Base-by-base conservation (phyloP, 1,140 invertebrate genomes). In the Periplaneta americana region DNA sequence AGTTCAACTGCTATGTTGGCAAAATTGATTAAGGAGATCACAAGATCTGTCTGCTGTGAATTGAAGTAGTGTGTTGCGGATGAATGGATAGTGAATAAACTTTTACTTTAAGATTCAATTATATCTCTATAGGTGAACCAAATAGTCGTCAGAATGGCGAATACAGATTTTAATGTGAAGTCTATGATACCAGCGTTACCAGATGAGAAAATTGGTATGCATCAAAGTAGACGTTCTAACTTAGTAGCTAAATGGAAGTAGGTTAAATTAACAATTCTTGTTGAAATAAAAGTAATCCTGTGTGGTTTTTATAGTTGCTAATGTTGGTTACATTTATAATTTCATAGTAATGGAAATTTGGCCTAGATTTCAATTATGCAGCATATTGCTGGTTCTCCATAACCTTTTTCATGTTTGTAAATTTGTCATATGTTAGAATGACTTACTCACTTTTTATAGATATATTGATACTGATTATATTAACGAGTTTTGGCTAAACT, bases 121-220 rank as follows among this genome's bases (percentile, higher is more conserved):
- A 66, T 66, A 57, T 57, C 6, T 3, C 48, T 2, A 6, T 2
- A 28, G 48, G 0, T 6, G n/a, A n/a, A 28, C 0, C 22, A 57
- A 66, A n/a, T 66, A 66, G 28, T 66, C 22, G 11, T 66, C 48
- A 10, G 28, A n/a, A 66, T 66, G 48, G 13, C 48, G 48, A 66
- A 28, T 28, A 28, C 48, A 66, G 48, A 66, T 66, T 66, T 66
- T 66, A 66, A 66, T n/a, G 48, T 66, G n/a, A 93, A 94, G 84
- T 93, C 95, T 86, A 92, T 95, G 74, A 93, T 94, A 82, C 92
- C 93, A 31, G 90, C 91, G 81, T 87, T 95, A 84, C 93, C 94
- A 81, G 94, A 95, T 85, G 94, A 95, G 84, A 96, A 95, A 91
- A 95, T 94, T 85, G 95, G 95, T 95, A 91, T 92, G 91, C 89